Base-by-base conservation (phyloP, 2,113 vertebrate species). In the Zapus hudsonius region DNA sequence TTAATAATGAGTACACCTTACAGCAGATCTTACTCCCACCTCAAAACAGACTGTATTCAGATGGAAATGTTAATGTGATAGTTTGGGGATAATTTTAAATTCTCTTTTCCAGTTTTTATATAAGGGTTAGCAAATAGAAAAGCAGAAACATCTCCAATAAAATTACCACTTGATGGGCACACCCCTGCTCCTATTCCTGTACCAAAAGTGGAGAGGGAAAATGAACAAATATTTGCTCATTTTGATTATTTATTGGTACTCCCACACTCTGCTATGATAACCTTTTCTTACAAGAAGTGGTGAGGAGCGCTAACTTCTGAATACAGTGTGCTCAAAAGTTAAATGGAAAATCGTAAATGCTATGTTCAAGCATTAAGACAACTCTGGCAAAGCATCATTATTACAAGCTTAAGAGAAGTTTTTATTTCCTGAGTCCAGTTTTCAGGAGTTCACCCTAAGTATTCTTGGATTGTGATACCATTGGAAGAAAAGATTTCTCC, bases 21-120 rank as follows among this genome's bases (percentile, higher is more conserved):
- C 5, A 74, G 10, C 7, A 87, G 69, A 40, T 33, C 8, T 3
- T 61, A 76, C 52, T 94, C 79, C 17, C 61, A 31, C 81, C 91
- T 44, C 29, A 5, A 73, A n/a, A 69, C 75, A 38, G 94, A 97
- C 96, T 96, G 97, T 97, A 97, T 97, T 98, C 96, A 96, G 96
- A 87, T 0, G 15, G 66, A 12, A 70, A 86, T 38, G 74, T 82
- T 44, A 67, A 64, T 17, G 1, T 42, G 33, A 55, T 7, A 83
- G 63, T 44, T 16, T 64, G 15, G 27, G 69, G 59, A 36, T 20
- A 87, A 75, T 78, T 89, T 75, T 81, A 67, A 95, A 78, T 12
- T 78, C 64, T 52, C 42, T 67, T 90, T 76, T 87, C 12, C 7
- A 85, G 85, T 70, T 83, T 86, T 89, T 72, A 93, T 29, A 70